Evolutionary conservation across 2,113 vertebrate genomes (phyloP).

Genomic region (Vombatus ursinus): DNA sequence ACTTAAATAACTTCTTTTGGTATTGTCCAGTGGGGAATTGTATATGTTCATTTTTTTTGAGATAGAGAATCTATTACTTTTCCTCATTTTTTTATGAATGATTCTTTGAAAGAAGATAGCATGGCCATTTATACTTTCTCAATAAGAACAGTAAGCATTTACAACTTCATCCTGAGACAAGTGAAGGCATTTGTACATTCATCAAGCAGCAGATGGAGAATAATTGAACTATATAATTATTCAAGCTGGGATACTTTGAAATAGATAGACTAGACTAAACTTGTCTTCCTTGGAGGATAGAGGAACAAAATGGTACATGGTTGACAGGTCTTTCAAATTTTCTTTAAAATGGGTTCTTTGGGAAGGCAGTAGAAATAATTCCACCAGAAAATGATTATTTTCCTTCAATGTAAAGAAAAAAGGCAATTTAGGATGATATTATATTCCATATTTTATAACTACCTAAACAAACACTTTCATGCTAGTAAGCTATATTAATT

Average conservation of each 20-base stretch:
- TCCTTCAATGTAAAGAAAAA: slow-evolving; percentile 55
- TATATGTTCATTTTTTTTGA: not conserved
- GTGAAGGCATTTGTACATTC: slow-evolving; percentile 74
- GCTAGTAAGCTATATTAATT: slow-evolving; percentile 76
- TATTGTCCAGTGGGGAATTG: not conserved
- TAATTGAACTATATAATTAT: slow-evolving; percentile 79
- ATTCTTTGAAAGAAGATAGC: not conserved
- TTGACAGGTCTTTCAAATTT: slow-evolving; percentile 53
- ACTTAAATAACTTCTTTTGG: not conserved
- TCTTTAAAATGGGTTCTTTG: slow-evolving; percentile 62
- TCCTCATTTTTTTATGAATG: not conserved
- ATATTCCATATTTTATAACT: slow-evolving; percentile 69
- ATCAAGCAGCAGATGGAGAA: slow-evolving; percentile 77
- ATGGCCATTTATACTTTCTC: slow-evolving; percentile 55
- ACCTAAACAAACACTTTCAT: slow-evolving; percentile 67
- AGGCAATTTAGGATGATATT: slow-evolving; percentile 56
- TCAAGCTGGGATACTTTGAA: slow-evolving; percentile 68
- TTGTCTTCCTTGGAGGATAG: slow-evolving; percentile 25
- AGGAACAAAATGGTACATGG: slow-evolving; percentile 53
- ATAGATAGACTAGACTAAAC: slow-evolving; percentile 69
- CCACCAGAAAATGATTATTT: slow-evolving; percentile 33
- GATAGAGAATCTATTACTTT: not conserved
- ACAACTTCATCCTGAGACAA: slow-evolving; percentile 75
- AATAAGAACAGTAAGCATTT: slow-evolving; percentile 76
- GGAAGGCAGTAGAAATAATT: slow-evolving; percentile 62